Conservation (phyloP, 2,888 invertebrate species). For the Trachelus tabidus region DNA sequence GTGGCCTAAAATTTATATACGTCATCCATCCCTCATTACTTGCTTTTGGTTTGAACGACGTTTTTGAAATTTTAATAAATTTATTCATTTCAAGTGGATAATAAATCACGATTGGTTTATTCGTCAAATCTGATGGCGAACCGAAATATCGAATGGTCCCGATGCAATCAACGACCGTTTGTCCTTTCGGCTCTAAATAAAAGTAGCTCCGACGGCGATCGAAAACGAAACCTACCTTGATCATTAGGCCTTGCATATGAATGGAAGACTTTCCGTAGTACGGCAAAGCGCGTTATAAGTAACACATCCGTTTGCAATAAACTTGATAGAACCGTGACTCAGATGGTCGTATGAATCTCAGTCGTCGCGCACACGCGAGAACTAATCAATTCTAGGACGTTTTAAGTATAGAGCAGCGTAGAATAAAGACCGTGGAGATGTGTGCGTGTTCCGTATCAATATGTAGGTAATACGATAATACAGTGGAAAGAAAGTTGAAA, state of each 20-base stretch:
- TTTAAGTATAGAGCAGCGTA: conserved; percentile 17
- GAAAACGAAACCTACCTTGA: conserved; percentile 34
- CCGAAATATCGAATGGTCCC: too few species aligned
- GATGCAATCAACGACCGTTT: too few species aligned
- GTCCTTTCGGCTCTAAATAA: too few species aligned
- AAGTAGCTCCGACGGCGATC: conserved; percentile 29
- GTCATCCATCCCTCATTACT: background rate
- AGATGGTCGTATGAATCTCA: conserved; percentile 9
- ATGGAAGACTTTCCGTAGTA: conserved; percentile 36
- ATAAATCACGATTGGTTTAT: too few species aligned
- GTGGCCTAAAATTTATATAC: background rate
- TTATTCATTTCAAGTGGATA: too few species aligned
- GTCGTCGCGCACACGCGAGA: conserved; percentile 12
- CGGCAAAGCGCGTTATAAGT: conserved; percentile 33
- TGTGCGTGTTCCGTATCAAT: background rate
- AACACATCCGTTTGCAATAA: conserved; percentile 42
- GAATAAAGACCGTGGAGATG: background rate
- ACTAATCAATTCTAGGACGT: conserved; percentile 26
- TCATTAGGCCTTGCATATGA: conserved; percentile 13
- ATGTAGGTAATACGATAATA: background rate
- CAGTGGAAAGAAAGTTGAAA: background rate
- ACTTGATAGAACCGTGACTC: conserved; percentile 29
- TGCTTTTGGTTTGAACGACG: background rate
- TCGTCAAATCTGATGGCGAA: too few species aligned
- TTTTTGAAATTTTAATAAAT: background rate